Evolutionary conservation across 1,140 invertebrate genomes (phyloP), one percentile per base, ranked within the genome.

Genomic region (Euura lappo): DNA sequence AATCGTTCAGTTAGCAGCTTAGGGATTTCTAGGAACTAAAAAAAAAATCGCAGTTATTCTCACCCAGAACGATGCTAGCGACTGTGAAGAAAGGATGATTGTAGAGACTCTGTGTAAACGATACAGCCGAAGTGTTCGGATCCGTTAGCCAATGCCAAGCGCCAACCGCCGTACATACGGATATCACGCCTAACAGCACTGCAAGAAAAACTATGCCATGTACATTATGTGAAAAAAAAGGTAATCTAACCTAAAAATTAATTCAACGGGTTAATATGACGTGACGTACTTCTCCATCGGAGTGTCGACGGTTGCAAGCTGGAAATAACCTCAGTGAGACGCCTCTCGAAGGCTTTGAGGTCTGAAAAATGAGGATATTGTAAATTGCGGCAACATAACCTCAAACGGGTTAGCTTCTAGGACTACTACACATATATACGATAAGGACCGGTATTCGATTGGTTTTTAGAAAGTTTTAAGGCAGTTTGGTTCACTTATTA

Each of bases 21-120:
- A 43, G 0, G 65, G 44, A 51, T 60, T 68, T 65, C 51, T 60
- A 71, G 45, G 42, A 7, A n/a, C n/a, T 7, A 72, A 70, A 64
- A 72, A 44, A 47, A 51, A 10, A 4, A 42, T 51, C 11, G 44
- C 11, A 6, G 44, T 45, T 10, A 13, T 76, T 75, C 79, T 86
- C 85, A 93, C 95, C 91, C 85, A 98, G 88, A 71, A 94, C 89
- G 75, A 96, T 88, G 80, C 96, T 95, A 75, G 96, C 96, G 78
- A 97, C 86, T n/a, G 97, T 94, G 87, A 99, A 99, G 82, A 98
- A 96, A n/a, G 95, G 94, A 91, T 99, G 98, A 86, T 98, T 98
- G 81, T 92, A 92, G 43, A 99, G 88, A 6, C 97, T 99, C 84
- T 98, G 95, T 8, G 93, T 92, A 72, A 99, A 93, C 28, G 96